Base-by-base conservation (phyloP, 1,140 invertebrate genomes). In the Olivierus martensii region DNA sequence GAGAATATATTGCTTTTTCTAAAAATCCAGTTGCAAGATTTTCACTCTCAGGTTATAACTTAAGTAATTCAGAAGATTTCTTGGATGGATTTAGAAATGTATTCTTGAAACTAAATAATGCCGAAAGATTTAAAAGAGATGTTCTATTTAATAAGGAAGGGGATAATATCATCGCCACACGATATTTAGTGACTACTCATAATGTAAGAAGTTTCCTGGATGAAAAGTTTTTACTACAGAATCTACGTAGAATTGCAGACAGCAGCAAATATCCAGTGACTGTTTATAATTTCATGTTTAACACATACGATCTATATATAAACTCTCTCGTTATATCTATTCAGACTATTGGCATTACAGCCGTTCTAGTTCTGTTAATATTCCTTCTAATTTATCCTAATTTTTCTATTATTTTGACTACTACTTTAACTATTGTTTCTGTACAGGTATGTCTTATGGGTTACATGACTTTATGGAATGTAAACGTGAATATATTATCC, bases 321-420 rank as follows among this genome's bases (percentile, higher is more conserved):
- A 73, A 91, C 18, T 87, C 97, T 2, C 76, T 85, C 28, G 87
- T 88, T 0, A 88, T 87, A 2, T 93, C 89, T 2, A 78, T 97
- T 7, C 90, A 95, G 62, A 86, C 88, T 55, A 87, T 96, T 71
- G 76, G 87, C 0, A 83, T 93, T 47, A 91, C 91, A 14, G 87
- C 90, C 0, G 69, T 82, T 1, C 84, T 91, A 34, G 95, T 98
- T 89, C 90, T 95, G 80, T 70, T 94, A 21, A 87, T 95, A 17
- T 90, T 89, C 0, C 84, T 94, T 59, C 79, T 97, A 47, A 96
- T 96, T 66, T 94, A 97, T 38, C 93, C 93, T 0, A 93, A 94
- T 63, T 77, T 92, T 11, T 67, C 92, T 4, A 92, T 92, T 65
- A 87, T 88, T 0, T 68, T 95, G 3, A 94, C 90, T 85, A 88